A percentile compares a stretch with the other conserved stretches of the same genome.
Evolutionary conservation across 1,140 invertebrate species (phyloP).

Genomic region (Caenorhabditis remanei): DNA sequence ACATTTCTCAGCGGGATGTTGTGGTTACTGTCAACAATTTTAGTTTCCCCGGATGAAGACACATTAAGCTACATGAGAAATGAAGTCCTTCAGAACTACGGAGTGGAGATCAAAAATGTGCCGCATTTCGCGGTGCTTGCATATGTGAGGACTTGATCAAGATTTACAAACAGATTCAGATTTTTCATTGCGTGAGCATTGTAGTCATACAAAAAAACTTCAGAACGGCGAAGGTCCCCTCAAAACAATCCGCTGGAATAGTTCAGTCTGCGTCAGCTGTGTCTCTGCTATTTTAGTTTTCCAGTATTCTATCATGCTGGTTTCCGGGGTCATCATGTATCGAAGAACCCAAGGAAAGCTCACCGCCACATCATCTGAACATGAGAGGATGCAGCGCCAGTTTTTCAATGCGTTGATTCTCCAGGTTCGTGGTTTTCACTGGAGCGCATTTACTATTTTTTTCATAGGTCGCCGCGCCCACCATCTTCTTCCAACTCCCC

Average conservation of each 20-base stretch:
- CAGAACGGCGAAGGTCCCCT: not conserved
- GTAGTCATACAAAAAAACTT: not conserved
- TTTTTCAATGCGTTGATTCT: conserved; percentile 1
- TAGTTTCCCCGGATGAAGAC: not conserved
- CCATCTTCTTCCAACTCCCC: not conserved
- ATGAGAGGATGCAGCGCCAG: not conserved
- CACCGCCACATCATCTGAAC: not conserved
- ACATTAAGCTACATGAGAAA: not conserved
- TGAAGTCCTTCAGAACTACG: not conserved
- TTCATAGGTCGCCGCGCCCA: not conserved
- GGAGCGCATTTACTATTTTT: not conserved
- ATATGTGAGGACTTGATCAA: not conserved
- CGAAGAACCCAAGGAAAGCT: conserved; percentile 1
- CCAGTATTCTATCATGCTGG: not conserved
- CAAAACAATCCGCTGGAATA: not conserved
- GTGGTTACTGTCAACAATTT: not conserved
- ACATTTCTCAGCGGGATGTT: not conserved
- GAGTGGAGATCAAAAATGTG: conserved; percentile 8
- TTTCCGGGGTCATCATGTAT: not conserved
- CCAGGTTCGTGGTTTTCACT: not conserved
- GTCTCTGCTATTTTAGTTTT: not conserved
- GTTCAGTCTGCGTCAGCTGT: not conserved
- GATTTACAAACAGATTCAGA: not conserved
- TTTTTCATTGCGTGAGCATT: not conserved
- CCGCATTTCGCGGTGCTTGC: not conserved